Base-by-base conservation (phyloP, 2,113 vertebrate genomes). In the Rhadina sibilatrix region DNA sequence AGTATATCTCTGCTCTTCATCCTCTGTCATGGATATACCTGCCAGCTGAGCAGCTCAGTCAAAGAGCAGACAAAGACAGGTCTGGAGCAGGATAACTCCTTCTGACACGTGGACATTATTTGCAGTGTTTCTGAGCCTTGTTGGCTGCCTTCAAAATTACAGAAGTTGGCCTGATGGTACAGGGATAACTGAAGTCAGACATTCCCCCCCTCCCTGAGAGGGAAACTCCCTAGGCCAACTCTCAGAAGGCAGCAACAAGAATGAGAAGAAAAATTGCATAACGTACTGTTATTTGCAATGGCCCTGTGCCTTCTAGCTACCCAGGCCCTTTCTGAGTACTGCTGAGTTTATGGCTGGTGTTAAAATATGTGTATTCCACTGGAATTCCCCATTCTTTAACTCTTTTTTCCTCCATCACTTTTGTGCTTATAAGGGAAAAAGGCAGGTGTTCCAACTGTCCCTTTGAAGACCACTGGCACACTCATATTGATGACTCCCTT, bases 191-290 rank as follows among this genome's bases (percentile, higher is more conserved):
- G 37, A 47, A 83, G 35, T 57, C 76, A 90, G 68, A 66, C 54
- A 86, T 49, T 69, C 12, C 12, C 35, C 27, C 4, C 0, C 66
- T 52, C 63, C 46, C 59, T 63, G 21, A 77, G 59, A 92, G 20
- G 40, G 50, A 94, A 90, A 80, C 53, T 90, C 66, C 31, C 50
- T n/a, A 71, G 66, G 46, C 28, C n/a, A 68, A 38, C 49, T 83
- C 69, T 66, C 68, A 93, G 80, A 95, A 90, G 76, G 14, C 68
- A 92, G 66, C 38, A 88, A 61, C 53, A 86, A 86, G 71, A 92
- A 92, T 66, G 47, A 72, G 59, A 94, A 89, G 28, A 70, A 96
- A 92, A 90, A 93, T 59, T 96, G 90, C 86, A 52, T 81, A 93
- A 97, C 72, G 83, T 83, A 59, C 35, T 77, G 83, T 63, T 86